phyloP scores from a whole-genome alignment of 2,113 vertebrate genomes.

The Paedocypris sp. region DNA sequence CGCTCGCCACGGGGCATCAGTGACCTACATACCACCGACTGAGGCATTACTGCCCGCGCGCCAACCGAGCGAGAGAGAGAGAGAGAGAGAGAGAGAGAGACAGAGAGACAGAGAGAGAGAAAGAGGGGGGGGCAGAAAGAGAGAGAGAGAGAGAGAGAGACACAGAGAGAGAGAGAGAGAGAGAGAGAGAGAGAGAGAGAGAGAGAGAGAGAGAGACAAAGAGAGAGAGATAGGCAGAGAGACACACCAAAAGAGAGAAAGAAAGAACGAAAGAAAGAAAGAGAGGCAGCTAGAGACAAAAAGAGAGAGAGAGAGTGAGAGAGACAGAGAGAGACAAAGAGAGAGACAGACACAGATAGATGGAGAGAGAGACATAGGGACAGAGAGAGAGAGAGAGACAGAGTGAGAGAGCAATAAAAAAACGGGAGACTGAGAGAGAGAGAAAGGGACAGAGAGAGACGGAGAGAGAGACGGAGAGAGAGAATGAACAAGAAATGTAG shows the following conservation, averaged over 20 bases:
- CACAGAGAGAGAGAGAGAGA: slow-evolving; percentile 25
- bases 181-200: slow-evolving; percentile 1
- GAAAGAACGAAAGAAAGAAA: background rate
- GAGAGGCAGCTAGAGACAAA: background rate
- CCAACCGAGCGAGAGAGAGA: slow-evolving; percentile 30
- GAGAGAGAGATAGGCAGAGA: background rate
- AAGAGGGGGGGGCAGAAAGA: background rate
- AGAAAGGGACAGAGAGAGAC: too few species aligned
- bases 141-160: slow-evolving; percentile 7
- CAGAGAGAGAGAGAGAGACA: too few species aligned
- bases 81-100: slow-evolving; percentile 10
- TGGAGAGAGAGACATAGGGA: too few species aligned
- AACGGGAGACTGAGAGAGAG: too few species aligned
- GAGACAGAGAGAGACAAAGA: too few species aligned
- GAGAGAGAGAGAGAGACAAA: background rate
- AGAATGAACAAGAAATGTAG: too few species aligned
- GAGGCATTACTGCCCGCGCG: slow-evolving; percentile 19
- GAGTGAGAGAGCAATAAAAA: too few species aligned
- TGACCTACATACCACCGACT: slow-evolving; percentile 59
- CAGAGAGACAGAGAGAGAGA: slow-evolving; percentile 27
- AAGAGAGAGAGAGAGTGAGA: background rate
- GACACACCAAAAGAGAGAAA: background rate
- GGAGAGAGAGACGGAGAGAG: too few species aligned
- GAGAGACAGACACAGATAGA: too few species aligned
- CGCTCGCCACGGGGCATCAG: slow-evolving; percentile 45